Evolutionary conservation across 2,888 invertebrate species (phyloP), one percentile per base, ranked within the genome.

Genomic region (Nomada fucata): DNA sequence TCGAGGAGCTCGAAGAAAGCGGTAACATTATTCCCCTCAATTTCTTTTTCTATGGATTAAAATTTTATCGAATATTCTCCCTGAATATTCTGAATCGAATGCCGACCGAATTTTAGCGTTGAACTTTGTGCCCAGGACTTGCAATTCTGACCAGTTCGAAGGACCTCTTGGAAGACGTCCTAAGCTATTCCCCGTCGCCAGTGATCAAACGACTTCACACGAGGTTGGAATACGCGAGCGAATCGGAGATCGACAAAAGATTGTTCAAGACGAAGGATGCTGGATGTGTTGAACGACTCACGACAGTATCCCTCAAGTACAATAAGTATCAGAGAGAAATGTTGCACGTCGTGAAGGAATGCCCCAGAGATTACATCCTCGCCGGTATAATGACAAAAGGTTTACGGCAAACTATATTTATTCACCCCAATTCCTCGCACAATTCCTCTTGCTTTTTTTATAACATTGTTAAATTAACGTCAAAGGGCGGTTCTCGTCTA

Each of bases 1-100:
- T 88, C 23, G 73, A 80, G 36, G 79, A 88, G 2, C 47, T 88
- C 26, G 82, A 84, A 1, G 23, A 52, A 18, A 88, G 81, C 15
- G 87, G 87, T 88, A 63, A 70, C 15, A 5, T 47, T n/a, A 15
- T 26, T 0, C 11, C 0, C 26, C 20, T 26, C n/a, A 55, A 10
- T 55, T 55, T 10, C 11, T 11, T 47, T 15, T 0, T 47, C 11
- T 15, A 47, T 47, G 10, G 11, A 47, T 15, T 47, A 0, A 13
- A 47, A 47, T 13, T 13, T 13, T 47, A 0, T 1, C 3, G 5
- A 26, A 23, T 53, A 53, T 36, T 9, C 18, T 20, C 36, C 55
- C 2, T 18, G 2, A 7, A 36, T 36, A 36, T 36, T 36, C 36
- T 36, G 36, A 36, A 36, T 36, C 7, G 0, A 15, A 15, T 2